These are phyloP conservation scores for Geodia barretti DNA, from an alignment of 37 sponge, comb jelly and placozoan species.

Conservation along the genomic window DNA sequence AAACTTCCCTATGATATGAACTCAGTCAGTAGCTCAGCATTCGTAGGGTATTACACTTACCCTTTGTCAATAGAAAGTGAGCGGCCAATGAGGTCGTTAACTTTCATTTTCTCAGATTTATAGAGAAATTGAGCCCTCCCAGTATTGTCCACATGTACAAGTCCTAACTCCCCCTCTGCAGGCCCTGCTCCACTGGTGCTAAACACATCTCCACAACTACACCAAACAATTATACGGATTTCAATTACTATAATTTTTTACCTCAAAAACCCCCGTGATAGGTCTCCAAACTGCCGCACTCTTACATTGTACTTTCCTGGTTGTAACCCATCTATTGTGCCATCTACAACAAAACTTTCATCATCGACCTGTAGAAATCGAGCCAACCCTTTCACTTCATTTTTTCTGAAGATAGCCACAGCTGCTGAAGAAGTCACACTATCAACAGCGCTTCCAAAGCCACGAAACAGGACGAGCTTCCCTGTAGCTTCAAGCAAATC, in stretches of 20 bases:
- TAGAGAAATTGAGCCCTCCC: slow-evolving; percentile 55
- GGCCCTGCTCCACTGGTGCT: background rate
- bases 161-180: slow-evolving; percentile 46
- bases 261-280: slow-evolving; percentile 78
- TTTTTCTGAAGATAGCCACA: slow-evolving; percentile 57
- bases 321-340: slow-evolving; percentile 71
- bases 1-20: background rate
- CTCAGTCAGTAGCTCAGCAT: background rate
- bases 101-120: slow-evolving; percentile 37
- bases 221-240: background rate
- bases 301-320: slow-evolving; percentile 30
- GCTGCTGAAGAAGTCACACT: slow-evolving; percentile 54
- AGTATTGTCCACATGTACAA: slow-evolving; percentile 20
- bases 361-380: slow-evolving; percentile 62
- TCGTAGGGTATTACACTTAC: background rate
- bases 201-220: slow-evolving; percentile 78
- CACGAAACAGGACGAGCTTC: slow-evolving; percentile 68
- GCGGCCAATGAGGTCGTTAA: slow-evolving; percentile 77
- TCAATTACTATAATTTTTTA: too few relatives aligned
- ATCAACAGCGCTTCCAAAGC: slow-evolving; percentile 48
- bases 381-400: slow-evolving; percentile 51
- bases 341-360: slow-evolving; percentile 69
- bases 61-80: slow-evolving; percentile 62
- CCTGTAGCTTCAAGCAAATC: slow-evolving; percentile 67
- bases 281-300: slow-evolving; percentile 74